Evolutionary conservation across 2,888 invertebrate genomes (phyloP).

Genomic region (Xylophagus ater): DNA sequence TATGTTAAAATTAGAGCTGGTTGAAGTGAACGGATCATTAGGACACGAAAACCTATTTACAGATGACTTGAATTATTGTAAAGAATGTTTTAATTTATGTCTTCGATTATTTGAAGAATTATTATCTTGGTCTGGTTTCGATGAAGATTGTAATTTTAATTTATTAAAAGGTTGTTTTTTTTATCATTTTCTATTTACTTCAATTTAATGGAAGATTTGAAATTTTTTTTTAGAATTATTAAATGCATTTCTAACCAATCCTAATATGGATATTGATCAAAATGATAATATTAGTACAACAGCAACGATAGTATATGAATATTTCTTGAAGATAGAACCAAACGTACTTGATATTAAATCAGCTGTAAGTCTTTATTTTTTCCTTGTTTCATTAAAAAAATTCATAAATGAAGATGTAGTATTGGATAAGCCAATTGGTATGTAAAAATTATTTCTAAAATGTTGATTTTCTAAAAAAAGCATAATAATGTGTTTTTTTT

Average conservation of each 20-base stretch:
- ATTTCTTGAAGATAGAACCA: slow-evolving; percentile 25
- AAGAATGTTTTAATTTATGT: slow-evolving; percentile 45
- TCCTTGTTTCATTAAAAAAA: slow-evolving; percentile 26
- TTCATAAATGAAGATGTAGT: slow-evolving; percentile 18
- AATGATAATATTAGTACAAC: too few relatives aligned
- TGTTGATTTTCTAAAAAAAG: background rate
- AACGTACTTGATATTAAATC: slow-evolving; percentile 29
- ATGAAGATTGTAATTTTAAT: slow-evolving; percentile 30
- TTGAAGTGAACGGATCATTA: slow-evolving; percentile 43
- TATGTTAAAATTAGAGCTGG: slow-evolving; percentile 31
- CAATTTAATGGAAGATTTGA: too few relatives aligned
- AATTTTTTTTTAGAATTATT: too few relatives aligned
- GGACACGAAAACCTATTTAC: slow-evolving; percentile 48
- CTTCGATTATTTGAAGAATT: slow-evolving; percentile 46
- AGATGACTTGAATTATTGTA: slow-evolving; percentile 42
- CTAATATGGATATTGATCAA: too few relatives aligned
- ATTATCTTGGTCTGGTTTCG: slow-evolving; percentile 54
- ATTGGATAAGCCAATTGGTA: slow-evolving; percentile 29
- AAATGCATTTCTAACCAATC: too few relatives aligned
- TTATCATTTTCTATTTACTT: background rate
- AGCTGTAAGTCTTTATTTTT: slow-evolving; percentile 30
- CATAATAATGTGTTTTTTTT: background rate
- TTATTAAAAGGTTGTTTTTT: slow-evolving; percentile 12
- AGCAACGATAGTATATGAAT: slow-evolving; percentile 25
- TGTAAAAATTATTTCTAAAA: slow-evolving; percentile 14